These are phyloP conservation scores for Callimorpha dominula DNA, from an alignment of 2,888 invertebrate species.

Conservation along the genomic window DNA sequence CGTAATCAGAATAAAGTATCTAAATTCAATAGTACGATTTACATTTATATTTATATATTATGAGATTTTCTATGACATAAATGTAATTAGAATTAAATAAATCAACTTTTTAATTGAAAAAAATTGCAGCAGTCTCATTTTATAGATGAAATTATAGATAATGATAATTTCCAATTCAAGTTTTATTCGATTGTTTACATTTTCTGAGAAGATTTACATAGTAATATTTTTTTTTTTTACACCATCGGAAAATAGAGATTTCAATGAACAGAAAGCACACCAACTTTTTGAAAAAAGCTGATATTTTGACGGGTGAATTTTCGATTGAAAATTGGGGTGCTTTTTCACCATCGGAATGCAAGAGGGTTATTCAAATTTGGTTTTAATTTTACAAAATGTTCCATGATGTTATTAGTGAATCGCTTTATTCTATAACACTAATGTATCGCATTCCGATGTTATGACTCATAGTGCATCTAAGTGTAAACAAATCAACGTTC, in stretches of 20 bases:
- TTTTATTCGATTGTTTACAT: not conserved
- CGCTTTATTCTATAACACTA: too few species aligned
- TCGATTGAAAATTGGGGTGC: not conserved
- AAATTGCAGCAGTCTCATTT: constrained; percentile 22
- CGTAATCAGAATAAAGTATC: constrained; percentile 26
- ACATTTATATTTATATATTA: constrained; percentile 23
- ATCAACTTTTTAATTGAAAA: constrained; percentile 23
- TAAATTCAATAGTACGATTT: constrained; percentile 25
- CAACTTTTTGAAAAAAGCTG: not conserved
- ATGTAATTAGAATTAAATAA: constrained; percentile 25
- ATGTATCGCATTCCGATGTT: too few species aligned
- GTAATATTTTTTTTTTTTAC: too few species aligned
- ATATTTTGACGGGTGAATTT: not conserved
- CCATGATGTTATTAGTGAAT: too few species aligned
- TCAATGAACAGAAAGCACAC: too few species aligned
- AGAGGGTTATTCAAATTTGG: too few species aligned
- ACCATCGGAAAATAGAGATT: too few species aligned
- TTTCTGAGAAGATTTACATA: not conserved
- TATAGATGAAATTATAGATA: constrained; percentile 17
- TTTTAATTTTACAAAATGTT: too few species aligned
- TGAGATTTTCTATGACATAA: constrained; percentile 26
- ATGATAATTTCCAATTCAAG: too few species aligned
- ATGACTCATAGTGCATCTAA: too few species aligned
- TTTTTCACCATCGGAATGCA: too few species aligned
- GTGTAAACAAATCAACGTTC: too few species aligned